Percentiles rank a stretch among this genome's conserved stretches.
These are phyloP conservation scores for Epirrita christyi DNA, from an alignment of 2,888 invertebrate genomes.

Conservation along the genomic window DNA sequence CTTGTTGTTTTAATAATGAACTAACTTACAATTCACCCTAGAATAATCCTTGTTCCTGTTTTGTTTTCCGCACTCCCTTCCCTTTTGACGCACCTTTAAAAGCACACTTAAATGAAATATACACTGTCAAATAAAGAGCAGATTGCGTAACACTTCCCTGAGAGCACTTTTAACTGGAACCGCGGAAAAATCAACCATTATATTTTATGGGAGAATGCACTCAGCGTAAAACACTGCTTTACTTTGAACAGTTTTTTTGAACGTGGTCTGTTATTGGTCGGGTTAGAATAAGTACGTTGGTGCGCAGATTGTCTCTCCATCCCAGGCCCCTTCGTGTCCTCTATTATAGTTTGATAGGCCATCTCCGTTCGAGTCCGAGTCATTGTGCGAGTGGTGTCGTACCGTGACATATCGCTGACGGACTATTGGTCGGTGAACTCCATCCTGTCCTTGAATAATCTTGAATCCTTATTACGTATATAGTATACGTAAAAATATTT, in stretches of 20 bases:
- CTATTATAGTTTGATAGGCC: conserved; percentile 80
- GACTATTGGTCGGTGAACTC: conserved; percentile 55
- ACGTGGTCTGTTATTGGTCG: conserved; percentile 22
- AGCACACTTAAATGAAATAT: conserved; percentile 15
- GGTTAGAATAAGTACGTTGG: conserved; percentile 30
- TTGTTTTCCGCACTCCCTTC: background rate
- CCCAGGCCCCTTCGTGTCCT: conserved; percentile 74
- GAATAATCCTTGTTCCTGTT: conserved; percentile 3
- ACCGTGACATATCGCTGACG: conserved; percentile 41
- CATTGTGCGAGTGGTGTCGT: conserved; percentile 34
- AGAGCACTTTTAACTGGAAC: conserved; percentile 46
- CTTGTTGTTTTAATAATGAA: too few species aligned
- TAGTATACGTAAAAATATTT: too few species aligned
- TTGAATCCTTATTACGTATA: conserved; percentile 1
- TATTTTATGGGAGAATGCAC: conserved; percentile 60
- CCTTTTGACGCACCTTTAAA: conserved; percentile 4
- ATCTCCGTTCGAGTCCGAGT: conserved; percentile 68
- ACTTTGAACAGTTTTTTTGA: conserved; percentile 15
- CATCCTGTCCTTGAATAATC: conserved; percentile 25
- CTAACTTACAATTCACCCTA: background rate
- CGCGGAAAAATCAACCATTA: conserved; percentile 53
- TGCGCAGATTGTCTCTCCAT: conserved; percentile 70
- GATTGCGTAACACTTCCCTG: conserved; percentile 47
- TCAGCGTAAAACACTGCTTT: conserved; percentile 36
- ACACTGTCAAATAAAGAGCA: conserved; percentile 39